A percentile compares a stretch with the other conserved stretches of the same genome.
Evolutionary conservation across 2,113 vertebrate species (phyloP).

Genomic region (Pedetes capensis): DNA sequence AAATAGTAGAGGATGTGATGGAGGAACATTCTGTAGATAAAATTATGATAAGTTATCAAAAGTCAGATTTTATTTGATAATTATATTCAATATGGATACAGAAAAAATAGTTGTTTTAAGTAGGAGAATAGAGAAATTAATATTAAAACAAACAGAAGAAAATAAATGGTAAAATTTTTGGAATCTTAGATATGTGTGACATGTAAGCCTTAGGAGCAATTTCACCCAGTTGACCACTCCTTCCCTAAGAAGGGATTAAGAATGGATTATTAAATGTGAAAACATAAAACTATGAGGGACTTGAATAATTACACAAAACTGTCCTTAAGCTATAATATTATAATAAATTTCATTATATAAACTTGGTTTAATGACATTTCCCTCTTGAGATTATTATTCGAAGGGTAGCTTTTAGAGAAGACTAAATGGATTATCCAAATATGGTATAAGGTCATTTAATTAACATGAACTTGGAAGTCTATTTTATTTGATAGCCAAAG

Average conservation of each 20-base stretch:
- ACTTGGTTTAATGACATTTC: not conserved
- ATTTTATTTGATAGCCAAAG: not conserved
- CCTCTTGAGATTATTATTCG: not conserved
- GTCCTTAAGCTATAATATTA: not conserved
- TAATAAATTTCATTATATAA: not conserved
- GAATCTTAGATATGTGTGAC: not conserved
- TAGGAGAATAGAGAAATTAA: not conserved
- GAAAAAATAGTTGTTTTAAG: not conserved
- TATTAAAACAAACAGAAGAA: not conserved
- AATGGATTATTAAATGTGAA: not conserved
- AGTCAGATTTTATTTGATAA: not conserved
- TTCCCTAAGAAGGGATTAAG: not conserved
- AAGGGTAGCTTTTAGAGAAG: not conserved
- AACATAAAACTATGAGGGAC: not conserved
- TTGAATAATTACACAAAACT: not conserved
- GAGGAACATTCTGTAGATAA: not conserved
- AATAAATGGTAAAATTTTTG: not conserved
- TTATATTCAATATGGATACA: not conserved
- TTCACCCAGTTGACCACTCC: not conserved
- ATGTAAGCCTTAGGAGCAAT: not conserved
- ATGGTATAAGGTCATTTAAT: not conserved
- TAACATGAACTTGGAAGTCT: slow-evolving; percentile 23
- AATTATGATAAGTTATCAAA: not conserved
- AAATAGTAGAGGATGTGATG: not conserved
- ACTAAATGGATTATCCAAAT: not conserved